Evolutionary conservation across 2,888 invertebrate genomes (phyloP), one percentile per base, ranked within the genome.

Genomic region (Chalcosyrphus nemorum): DNA sequence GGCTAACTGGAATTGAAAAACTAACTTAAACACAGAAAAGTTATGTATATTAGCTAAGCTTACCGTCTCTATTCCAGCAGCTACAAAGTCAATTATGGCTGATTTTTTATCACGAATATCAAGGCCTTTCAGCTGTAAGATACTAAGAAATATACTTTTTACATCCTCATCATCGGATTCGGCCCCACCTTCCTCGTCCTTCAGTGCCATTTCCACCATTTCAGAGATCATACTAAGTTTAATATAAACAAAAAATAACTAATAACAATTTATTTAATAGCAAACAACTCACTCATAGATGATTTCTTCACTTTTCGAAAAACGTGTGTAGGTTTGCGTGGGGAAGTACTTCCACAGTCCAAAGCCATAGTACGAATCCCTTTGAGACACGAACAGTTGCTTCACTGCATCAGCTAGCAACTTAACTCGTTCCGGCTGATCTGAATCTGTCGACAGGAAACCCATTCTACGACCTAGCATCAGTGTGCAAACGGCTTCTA

Each of bases 11-110:
- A 87, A 86, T 9, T 19, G 21, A 38, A 54, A 80, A 81, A 82
- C 15, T 47, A 68, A 72, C 45, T 1, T 13, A 50, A 50, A 15
- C 13, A 9, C 13, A n/a, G n/a, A n/a, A 45, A 19, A 2, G 6
- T 3, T 19, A 6, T 19, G 17, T 5, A n/a, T 50, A n/a, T 17
- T 6, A 11, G 6, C 19, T 0, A n/a, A 52, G 1, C 2, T 17
- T 43, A 97, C 95, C 89, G 97, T 97, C 90, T 96, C 96, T 89
- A 97, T 97, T 54, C 97, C 97, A 35, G 97, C 96, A 5, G 96
- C 95, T 87, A 97, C 95, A 88, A 97, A 96, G 91, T 97, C 97
- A 50, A 97, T 95, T 65, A 97, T 94, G 0, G 96, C 96, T 0
- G 96, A 95, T 88, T 95, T 96, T 91, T 97, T 96, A 89, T 97